Conservation (phyloP, 2,113 vertebrate species). For the Brachypteracias leptosomus region DNA sequence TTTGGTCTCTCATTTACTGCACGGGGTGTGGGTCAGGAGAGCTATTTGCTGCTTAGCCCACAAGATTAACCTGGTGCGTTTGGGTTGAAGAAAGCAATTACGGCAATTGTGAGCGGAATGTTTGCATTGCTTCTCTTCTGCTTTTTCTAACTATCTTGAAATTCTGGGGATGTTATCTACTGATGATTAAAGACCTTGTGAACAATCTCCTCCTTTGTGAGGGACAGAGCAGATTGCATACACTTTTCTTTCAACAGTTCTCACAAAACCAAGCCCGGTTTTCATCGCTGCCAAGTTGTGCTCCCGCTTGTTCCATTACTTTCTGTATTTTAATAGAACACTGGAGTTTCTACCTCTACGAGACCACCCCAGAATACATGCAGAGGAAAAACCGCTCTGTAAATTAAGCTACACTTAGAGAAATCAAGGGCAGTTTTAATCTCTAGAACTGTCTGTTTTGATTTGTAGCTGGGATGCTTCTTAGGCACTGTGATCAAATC, state of each 20-base stretch:
- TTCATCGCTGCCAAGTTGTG: background rate
- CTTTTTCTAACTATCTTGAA: background rate
- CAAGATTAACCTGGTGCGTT: background rate
- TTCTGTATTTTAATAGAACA: background rate
- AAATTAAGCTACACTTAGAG: background rate
- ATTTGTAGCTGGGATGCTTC: background rate
- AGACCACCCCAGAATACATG: background rate
- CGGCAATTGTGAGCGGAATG: background rate
- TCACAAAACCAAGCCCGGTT: background rate
- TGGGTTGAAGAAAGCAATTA: background rate
- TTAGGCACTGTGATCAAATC: background rate
- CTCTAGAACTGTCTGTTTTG: background rate
- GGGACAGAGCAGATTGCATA: background rate
- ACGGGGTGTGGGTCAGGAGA: background rate
- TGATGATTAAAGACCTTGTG: background rate
- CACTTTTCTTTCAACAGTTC: background rate
- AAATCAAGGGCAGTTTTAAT: background rate
- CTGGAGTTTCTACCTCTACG: background rate
- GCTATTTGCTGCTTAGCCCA: background rate
- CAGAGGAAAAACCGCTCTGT: background rate
- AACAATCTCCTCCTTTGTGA: background rate
- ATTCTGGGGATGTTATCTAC: conserved; percentile 1
- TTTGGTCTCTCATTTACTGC: background rate
- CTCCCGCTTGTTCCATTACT: background rate
- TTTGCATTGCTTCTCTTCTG: background rate